phyloP scores from a whole-genome alignment of 2,113 vertebrate genomes.

The Crotalus horridus region DNA sequence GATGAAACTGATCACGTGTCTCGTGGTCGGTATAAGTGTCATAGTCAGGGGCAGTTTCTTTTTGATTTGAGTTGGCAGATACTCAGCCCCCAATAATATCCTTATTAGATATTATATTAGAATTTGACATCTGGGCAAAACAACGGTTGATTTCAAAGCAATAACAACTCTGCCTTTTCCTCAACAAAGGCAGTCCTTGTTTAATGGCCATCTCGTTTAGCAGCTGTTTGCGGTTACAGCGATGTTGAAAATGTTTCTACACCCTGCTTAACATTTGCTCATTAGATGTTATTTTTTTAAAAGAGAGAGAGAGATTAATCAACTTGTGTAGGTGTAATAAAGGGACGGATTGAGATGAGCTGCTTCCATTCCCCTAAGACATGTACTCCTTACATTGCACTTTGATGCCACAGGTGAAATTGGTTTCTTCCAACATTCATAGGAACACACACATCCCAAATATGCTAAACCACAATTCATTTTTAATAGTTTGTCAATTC shows the following conservation, averaged over 20 bases:
- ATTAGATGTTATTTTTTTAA: not conserved
- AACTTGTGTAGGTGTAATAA: not conserved
- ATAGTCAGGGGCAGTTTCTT: not conserved
- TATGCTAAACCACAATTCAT: not conserved
- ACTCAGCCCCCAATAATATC: not conserved
- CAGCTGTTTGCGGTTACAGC: not conserved
- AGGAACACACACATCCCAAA: rapidly evolving
- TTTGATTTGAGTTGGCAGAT: not conserved
- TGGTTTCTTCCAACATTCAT: not conserved
- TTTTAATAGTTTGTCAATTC: not conserved
- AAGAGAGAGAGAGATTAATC: not conserved
- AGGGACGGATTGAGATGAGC: not conserved
- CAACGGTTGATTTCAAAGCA: not conserved
- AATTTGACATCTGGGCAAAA: not conserved
- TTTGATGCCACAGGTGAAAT: not conserved
- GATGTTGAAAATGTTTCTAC: not conserved
- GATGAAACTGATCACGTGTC: not conserved
- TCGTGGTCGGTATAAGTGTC: not conserved
- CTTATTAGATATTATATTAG: not conserved
- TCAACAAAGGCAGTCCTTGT: not conserved
- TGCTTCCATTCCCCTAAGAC: not conserved
- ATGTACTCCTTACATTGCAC: not conserved
- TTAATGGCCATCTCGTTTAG: not conserved
- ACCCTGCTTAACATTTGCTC: not conserved
- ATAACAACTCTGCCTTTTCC: not conserved